Percentiles rank a stretch among this genome's conserved stretches.
phyloP scores from a whole-genome alignment of 2,797 vertebrate genomes.

The Anisognathus igniventris region DNA sequence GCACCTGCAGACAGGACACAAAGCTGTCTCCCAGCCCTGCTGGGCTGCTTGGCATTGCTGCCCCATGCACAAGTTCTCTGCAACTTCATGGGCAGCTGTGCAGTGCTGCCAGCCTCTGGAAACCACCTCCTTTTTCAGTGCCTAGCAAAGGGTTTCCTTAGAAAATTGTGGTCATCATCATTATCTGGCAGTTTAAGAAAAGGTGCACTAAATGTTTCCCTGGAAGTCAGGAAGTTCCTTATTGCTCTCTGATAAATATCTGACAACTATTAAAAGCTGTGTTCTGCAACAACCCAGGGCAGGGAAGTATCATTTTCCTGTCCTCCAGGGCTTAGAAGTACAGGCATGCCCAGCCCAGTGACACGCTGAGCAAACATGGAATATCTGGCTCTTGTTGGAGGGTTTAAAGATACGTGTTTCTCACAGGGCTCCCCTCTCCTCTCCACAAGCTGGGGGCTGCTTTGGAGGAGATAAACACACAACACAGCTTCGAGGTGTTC shows the following conservation, averaged over 20 bases:
- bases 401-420: fast-evolving
- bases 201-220: neutral
- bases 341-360: neutral
- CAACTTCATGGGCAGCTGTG: neutral
- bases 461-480: neutral
- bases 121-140: neutral
- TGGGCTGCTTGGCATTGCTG: neutral
- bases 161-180: neutral
- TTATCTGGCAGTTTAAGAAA: neutral
- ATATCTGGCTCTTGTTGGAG: neutral
- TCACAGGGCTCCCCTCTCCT: fast-evolving
- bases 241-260: neutral
- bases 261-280: neutral
- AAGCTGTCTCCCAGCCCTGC: neutral
- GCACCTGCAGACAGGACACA: neutral
- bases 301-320: neutral
- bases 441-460: neutral
- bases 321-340: neutral
- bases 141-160: neutral
- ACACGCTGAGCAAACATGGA: neutral
- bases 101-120: fast-evolving
- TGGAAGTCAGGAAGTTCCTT: neutral
- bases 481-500: neutral
- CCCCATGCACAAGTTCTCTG: neutral
- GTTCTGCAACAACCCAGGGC: neutral